These are phyloP conservation scores for Alentia gelatinosa DNA, from an alignment of 2,888 invertebrate genomes.

Conservation along the genomic window DNA sequence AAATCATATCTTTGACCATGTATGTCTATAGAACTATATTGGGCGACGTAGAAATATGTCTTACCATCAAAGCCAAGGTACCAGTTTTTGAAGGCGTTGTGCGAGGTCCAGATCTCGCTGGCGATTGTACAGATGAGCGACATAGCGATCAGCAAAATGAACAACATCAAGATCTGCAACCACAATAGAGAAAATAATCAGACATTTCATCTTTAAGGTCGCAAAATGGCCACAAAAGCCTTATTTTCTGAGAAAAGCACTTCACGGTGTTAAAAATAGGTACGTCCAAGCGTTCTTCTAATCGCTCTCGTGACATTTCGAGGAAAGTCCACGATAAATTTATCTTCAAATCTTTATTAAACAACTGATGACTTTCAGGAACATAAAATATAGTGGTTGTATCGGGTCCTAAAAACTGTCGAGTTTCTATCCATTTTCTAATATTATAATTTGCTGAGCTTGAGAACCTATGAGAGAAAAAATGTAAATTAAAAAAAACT, in stretches of 20 bases:
- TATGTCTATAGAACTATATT: no score
- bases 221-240: no score
- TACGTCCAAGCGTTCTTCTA: neutral
- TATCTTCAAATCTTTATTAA: neutral
- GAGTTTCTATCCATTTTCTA: no score
- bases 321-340: neutral
- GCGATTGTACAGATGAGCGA: constrained; percentile 94
- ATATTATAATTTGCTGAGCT: no score
- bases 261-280: neutral
- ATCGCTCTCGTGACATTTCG: neutral
- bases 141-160: constrained; percentile 92
- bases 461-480: no score
- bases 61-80: constrained; percentile 91
- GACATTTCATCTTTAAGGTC: neutral
- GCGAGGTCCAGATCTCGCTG: constrained; percentile 90
- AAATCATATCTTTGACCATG: no score
- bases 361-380: neutral
- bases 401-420: no score
- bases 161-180: constrained; percentile 91
- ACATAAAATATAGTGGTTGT: no score
- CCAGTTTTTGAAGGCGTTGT: constrained; percentile 87
- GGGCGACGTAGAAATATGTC: no score
- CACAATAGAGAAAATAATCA: neutral
- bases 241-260: neutral
- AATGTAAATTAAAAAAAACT: no score